A percentile compares a stretch with the other conserved stretches of the same genome.
Evolutionary conservation across 2,113 vertebrate species (phyloP).

Genomic region (Myotis brandtii): DNA sequence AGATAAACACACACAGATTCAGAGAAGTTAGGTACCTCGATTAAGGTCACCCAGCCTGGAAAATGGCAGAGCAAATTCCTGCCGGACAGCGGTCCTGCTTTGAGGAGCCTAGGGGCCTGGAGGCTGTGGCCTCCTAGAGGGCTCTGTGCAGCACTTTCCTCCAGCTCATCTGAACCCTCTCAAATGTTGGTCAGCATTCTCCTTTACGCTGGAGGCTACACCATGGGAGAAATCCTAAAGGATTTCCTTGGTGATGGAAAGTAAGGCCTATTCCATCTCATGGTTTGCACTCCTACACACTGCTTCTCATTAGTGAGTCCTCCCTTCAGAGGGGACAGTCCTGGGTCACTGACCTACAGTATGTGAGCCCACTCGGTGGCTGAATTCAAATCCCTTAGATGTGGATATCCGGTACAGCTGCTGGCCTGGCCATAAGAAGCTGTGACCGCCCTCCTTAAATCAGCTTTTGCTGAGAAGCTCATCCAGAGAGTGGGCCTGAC

Average conservation of each 20-base stretch:
- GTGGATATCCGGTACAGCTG: too few species aligned
- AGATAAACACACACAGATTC: background rate
- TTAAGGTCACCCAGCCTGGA: background rate
- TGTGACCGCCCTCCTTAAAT: background rate
- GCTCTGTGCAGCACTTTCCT: background rate
- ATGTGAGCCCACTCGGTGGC: background rate
- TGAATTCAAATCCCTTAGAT: background rate
- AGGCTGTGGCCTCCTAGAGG: background rate
- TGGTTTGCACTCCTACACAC: accelerated
- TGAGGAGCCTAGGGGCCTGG: background rate
- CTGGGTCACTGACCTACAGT: background rate
- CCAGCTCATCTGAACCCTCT: background rate
- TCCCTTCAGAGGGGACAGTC: background rate
- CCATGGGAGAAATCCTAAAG: background rate
- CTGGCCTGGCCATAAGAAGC: background rate
- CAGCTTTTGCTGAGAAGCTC: background rate
- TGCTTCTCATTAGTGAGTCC: accelerated
- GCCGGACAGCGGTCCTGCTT: background rate
- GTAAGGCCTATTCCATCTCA: accelerated
- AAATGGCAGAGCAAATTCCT: background rate
- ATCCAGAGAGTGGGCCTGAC: background rate
- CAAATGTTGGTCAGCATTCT: background rate
- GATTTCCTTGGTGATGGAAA: background rate
- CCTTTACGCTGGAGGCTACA: background rate
- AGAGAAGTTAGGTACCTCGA: background rate